Conservation (phyloP, 2,113 vertebrate species). For the Argyrosomus japonicus region DNA sequence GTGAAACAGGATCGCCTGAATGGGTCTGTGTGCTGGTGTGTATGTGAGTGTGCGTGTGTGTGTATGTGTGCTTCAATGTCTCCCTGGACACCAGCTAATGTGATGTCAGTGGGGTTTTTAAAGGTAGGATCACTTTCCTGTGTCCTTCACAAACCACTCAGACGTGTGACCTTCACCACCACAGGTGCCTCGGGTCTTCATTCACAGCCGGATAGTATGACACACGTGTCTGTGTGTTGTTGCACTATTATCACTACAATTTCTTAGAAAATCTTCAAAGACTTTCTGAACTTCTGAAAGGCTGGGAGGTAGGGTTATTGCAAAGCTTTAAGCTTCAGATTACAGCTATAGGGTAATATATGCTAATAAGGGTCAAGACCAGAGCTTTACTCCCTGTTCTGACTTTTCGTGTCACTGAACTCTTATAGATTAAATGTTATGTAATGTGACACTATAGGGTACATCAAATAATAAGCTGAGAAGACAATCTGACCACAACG, state of each 20-base stretch:
- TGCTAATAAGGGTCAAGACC: neutral
- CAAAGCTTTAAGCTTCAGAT: neutral
- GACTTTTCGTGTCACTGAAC: neutral
- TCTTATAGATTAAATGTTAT: neutral
- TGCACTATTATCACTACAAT: slow-evolving; percentile 8
- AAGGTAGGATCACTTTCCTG: slow-evolving; percentile 65
- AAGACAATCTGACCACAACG: neutral
- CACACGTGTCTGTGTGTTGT: slow-evolving; percentile 10
- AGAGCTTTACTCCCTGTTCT: neutral
- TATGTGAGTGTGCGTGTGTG: slow-evolving; percentile 1
- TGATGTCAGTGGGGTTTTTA: slow-evolving; percentile 62
- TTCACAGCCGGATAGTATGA: slow-evolving; percentile 35
- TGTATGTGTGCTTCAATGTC: neutral
- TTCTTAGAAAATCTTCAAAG: neutral
- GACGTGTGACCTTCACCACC: slow-evolving; percentile 66
- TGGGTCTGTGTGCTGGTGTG: neutral
- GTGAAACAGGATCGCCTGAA: slow-evolving; percentile 39
- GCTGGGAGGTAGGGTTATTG: neutral
- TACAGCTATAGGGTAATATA: neutral
- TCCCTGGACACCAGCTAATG: slow-evolving; percentile 61
- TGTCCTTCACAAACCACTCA: slow-evolving; percentile 65
- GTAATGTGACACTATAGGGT: neutral
- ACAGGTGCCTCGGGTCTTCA: slow-evolving; percentile 46
- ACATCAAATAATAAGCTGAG: neutral
- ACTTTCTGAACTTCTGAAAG: neutral